A percentile compares a stretch with the other conserved stretches of the same genome.
Evolutionary conservation across 2,888 invertebrate species (phyloP).

Genomic region (Epirrhoe alternata): DNA sequence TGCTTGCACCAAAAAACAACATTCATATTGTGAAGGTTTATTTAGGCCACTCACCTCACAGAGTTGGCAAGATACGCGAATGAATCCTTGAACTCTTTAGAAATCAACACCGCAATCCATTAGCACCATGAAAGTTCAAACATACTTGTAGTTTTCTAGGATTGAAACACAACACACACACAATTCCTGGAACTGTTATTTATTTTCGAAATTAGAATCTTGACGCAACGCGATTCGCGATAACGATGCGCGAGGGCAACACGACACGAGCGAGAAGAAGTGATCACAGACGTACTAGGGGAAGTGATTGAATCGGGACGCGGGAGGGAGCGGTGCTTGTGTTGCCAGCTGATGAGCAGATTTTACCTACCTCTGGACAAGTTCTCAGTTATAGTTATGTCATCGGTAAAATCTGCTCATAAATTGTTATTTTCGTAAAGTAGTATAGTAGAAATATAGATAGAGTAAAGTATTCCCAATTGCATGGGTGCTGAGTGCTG

Average conservation of each 20-base stretch:
- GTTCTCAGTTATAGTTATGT: no score
- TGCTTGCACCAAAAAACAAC: slow-evolving; percentile 2
- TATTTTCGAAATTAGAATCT: neutral
- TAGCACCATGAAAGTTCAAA: slow-evolving; percentile 16
- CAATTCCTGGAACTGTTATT: slow-evolving; percentile 16
- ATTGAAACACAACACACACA: slow-evolving; percentile 5
- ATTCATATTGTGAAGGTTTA: slow-evolving; percentile 27
- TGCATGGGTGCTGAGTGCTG: no score
- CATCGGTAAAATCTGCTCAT: no score
- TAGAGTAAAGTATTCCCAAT: no score
- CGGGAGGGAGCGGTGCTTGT: neutral
- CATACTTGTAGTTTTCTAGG: slow-evolving; percentile 9
- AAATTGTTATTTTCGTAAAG: no score
- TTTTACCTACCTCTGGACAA: no score
- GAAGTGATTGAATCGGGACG: neutral
- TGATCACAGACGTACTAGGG: no score
- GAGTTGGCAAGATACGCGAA: slow-evolving; percentile 18
- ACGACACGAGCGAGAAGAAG: neutral
- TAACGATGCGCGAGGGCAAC: slow-evolving; percentile 1
- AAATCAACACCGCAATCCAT: slow-evolving; percentile 40
- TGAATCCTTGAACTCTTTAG: slow-evolving; percentile 29
- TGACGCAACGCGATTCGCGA: neutral
- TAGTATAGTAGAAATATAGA: no score
- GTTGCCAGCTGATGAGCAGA: neutral
- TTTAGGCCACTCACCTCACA: slow-evolving; percentile 35